Conservation (phyloP, 2,113 vertebrate species). For the Pachycephala philippinensis region DNA sequence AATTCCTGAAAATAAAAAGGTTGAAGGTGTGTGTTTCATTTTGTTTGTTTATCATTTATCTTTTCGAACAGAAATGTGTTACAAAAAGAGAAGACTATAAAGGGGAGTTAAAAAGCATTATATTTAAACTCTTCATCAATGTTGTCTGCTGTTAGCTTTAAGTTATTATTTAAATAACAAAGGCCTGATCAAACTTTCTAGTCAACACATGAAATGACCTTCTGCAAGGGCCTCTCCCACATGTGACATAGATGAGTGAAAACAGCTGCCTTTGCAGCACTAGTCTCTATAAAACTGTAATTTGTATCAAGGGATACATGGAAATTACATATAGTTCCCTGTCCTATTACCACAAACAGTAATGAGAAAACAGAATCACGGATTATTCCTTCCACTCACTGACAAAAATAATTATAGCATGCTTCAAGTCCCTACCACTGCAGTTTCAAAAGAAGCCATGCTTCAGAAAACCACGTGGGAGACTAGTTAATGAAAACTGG, state of each 20-base stretch:
- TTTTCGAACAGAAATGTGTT: not conserved
- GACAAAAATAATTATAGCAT: not conserved
- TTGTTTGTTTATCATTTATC: not conserved
- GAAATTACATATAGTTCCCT: constrained; percentile 27
- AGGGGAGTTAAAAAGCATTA: not conserved
- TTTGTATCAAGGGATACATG: constrained; percentile 35
- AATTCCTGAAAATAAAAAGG: not conserved
- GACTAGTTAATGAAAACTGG: not conserved
- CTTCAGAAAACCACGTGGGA: not conserved
- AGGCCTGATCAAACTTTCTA: not conserved
- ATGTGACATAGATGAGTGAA: not conserved
- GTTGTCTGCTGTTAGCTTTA: not conserved
- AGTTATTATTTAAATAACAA: constrained; percentile 14
- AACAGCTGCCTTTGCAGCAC: constrained; percentile 29
- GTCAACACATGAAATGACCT: not conserved
- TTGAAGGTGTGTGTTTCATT: not conserved
- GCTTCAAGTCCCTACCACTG: not conserved
- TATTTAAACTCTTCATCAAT: not conserved
- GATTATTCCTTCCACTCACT: constrained; percentile 8
- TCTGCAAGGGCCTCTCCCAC: not conserved
- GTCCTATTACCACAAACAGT: constrained; percentile 27
- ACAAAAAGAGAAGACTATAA: not conserved
- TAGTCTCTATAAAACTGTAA: not conserved
- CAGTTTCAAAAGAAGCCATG: not conserved
- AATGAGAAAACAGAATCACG: constrained; percentile 32